A percentile compares a stretch with the other conserved stretches of the same genome.
These are phyloP conservation scores for Stomatorhinus walkeri DNA, from an alignment of 2,797 vertebrate species.

Conservation along the genomic window DNA sequence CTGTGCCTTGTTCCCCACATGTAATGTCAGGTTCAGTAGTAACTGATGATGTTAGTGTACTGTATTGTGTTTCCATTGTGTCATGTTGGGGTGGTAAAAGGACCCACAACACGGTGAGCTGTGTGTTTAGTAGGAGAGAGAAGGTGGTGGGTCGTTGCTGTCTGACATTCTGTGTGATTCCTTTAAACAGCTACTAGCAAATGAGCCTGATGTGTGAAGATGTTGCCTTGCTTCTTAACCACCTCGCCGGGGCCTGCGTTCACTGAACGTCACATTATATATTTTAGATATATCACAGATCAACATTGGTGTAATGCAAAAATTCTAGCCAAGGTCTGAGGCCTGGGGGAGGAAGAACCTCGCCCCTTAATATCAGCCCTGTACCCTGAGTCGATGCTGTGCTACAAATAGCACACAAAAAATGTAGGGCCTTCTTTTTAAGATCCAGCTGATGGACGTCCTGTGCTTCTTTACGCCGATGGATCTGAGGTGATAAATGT, in stretches of 20 bases:
- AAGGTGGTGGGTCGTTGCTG: no score
- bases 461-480: neutral
- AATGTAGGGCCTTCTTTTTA: neutral
- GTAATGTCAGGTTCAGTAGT: no score
- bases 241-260: no score
- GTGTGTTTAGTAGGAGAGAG: no score
- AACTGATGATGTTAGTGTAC: no score
- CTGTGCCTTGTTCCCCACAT: no score
- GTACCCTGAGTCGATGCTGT: neutral
- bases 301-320: neutral
- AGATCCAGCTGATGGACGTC: neutral
- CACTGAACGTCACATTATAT: neutral
- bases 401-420: neutral
- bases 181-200: neutral
- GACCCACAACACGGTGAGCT: no score
- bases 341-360: neutral
- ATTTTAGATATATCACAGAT: neutral
- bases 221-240: neutral
- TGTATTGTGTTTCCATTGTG: no score
- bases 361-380: neutral
- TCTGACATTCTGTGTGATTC: neutral
- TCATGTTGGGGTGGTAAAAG: no score
- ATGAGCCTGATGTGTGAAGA: neutral
- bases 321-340: neutral
- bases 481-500: neutral